Evolutionary conservation across 2,888 invertebrate species (phyloP).

Genomic region (Lycaena phlaeas): DNA sequence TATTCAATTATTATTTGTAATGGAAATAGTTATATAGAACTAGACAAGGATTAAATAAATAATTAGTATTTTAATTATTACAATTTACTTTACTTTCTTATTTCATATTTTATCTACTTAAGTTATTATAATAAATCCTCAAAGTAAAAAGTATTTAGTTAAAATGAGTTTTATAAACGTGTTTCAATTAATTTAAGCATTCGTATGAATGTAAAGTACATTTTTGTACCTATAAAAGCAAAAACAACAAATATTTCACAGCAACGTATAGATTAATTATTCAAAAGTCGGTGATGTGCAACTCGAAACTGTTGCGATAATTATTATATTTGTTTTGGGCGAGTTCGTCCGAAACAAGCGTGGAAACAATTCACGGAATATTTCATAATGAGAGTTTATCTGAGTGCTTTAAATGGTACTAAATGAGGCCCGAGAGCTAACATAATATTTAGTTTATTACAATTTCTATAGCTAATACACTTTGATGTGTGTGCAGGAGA

Average conservation of each 20-base stretch:
- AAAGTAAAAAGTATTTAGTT: not conserved
- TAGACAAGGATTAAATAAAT: too few relatives aligned
- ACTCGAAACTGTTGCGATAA: slow-evolving; percentile 2
- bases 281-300: not conserved
- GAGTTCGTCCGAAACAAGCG: not conserved
- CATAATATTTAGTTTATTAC: too few relatives aligned
- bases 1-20: too few relatives aligned
- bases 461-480: not conserved
- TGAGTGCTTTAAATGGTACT: not conserved
- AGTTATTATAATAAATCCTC: too few relatives aligned
- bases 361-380: not conserved
- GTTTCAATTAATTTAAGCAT: slow-evolving; percentile 2
- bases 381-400: not conserved
- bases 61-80: too few relatives aligned
- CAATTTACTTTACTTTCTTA: too few relatives aligned
- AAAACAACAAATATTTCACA: not conserved
- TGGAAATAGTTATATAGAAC: too few relatives aligned
- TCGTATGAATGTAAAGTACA: not conserved
- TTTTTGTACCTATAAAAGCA: not conserved
- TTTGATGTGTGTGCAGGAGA: slow-evolving; percentile 70
- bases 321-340: slow-evolving; percentile 7
- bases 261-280: slow-evolving; percentile 2
- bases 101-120: too few relatives aligned
- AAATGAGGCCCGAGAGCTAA: not conserved
- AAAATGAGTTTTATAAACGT: slow-evolving; percentile 1